Evolutionary conservation across 2,113 vertebrate species (phyloP).

Genomic region (Archocentrus centrarchus): DNA sequence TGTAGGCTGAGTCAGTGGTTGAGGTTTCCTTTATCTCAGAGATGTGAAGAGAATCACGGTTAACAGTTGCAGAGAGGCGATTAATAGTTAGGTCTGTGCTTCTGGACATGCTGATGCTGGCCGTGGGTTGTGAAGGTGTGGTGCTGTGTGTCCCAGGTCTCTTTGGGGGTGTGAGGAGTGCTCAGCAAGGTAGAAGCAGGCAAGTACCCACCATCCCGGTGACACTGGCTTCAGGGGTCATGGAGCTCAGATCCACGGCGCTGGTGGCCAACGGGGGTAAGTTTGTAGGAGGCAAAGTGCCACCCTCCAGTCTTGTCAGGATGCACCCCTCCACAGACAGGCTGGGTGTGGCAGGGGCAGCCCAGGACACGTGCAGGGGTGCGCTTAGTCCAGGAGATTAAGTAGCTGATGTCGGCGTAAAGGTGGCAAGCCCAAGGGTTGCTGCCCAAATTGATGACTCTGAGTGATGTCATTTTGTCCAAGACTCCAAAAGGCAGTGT

Average conservation of each 20-base stretch:
- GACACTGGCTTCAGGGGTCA: constrained; percentile 39
- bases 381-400: constrained; percentile 85
- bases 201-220: constrained; percentile 59
- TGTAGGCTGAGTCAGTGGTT: constrained; percentile 22
- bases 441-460: constrained; percentile 85
- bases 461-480: constrained; percentile 82
- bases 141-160: constrained; percentile 11
- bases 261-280: constrained; percentile 61
- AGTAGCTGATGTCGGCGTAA: constrained; percentile 77
- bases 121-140: constrained; percentile 22
- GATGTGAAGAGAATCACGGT: constrained; percentile 19
- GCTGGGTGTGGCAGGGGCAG: constrained; percentile 84
- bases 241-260: constrained; percentile 36
- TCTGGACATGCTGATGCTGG: constrained; percentile 21
- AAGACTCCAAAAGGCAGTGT: constrained; percentile 86
- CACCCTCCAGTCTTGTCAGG: constrained; percentile 61
- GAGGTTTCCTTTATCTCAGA: constrained; percentile 20
- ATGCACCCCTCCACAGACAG: constrained; percentile 68
- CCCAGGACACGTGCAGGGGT: constrained; percentile 83
- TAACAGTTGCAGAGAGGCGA: constrained; percentile 14
- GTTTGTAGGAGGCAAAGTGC: constrained; percentile 77
- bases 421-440: constrained; percentile 93
- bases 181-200: constrained; percentile 51
- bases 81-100: constrained; percentile 22
- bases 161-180: constrained; percentile 25